Evolutionary conservation across 2,797 vertebrate genomes (phyloP).

Genomic region (Pangasius sanitwongsei): DNA sequence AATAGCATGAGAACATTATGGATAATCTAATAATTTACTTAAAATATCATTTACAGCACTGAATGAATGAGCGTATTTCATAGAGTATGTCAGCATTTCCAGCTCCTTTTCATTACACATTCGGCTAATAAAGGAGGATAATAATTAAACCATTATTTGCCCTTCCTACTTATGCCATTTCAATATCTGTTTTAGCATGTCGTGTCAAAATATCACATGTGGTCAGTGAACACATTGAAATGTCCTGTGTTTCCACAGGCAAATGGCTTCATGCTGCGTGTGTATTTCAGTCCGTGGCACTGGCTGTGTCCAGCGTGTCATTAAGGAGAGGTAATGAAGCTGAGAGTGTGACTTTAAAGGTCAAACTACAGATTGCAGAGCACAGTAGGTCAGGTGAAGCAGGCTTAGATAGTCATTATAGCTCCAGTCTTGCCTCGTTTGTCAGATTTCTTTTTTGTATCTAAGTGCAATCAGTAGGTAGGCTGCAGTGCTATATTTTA

Average conservation of each 20-base stretch:
- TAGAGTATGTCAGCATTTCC: neutral
- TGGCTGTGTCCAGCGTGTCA: conserved; percentile 31
- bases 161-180: neutral
- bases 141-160: neutral
- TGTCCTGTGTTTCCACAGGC: conserved; percentile 9
- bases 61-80: neutral
- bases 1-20: neutral
- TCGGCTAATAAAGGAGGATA: neutral
- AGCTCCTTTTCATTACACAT: neutral
- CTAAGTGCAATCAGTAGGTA: conserved; percentile 23
- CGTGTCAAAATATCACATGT: neutral
- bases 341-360: conserved; percentile 31
- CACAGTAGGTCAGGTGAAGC: conserved; percentile 27
- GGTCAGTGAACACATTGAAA: conserved; percentile 7
- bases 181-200: neutral
- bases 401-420: conserved; percentile 20
- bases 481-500: neutral
- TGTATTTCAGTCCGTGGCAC: conserved; percentile 29
- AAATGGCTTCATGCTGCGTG: neutral
- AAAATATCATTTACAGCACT: neutral
- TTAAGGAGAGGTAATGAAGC: conserved; percentile 47
- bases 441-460: conserved; percentile 1
- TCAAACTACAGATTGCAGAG: conserved; percentile 31
- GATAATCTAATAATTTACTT: neutral
- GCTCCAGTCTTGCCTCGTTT: conserved; percentile 17